phyloP scores from a whole-genome alignment of 2,797 vertebrate genomes.

The Bradypodion pumilum region DNA sequence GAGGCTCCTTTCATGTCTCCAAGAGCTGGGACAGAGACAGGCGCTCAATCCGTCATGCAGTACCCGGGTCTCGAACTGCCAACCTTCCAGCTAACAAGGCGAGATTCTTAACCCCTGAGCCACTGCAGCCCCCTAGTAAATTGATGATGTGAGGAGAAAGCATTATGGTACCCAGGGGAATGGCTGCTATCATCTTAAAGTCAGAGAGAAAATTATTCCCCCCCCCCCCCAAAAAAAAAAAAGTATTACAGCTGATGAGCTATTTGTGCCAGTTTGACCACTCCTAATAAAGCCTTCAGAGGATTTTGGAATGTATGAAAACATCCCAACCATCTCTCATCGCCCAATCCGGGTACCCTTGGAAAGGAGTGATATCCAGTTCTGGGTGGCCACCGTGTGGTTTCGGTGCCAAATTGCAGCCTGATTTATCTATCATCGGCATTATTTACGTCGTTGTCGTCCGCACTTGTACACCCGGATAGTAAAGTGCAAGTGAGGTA shows the following conservation, averaged over 20 bases:
- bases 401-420: background rate
- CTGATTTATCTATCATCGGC: background rate
- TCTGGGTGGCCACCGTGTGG: constrained; percentile 5
- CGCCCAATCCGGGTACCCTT: background rate
- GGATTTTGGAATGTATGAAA: background rate
- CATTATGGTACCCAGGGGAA: background rate
- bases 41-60: too few species aligned
- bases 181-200: background rate
- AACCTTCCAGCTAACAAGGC: too few species aligned
- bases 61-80: too few species aligned
- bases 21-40: too few species aligned
- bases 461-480: background rate
- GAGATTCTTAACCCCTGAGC: too few species aligned
- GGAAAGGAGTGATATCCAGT: background rate
- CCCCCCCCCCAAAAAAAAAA: too few species aligned
- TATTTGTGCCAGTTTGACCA: background rate
- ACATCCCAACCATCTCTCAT: background rate
- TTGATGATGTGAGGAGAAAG: background rate
- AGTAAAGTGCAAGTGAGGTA: background rate
- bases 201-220: background rate
- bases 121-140: too few species aligned
- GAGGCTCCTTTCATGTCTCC: too few species aligned
- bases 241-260: background rate
- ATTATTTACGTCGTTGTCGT: background rate
- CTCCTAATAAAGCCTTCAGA: background rate